Conservation (phyloP, 2,888 invertebrate species). For the Aphodius sticticus region DNA sequence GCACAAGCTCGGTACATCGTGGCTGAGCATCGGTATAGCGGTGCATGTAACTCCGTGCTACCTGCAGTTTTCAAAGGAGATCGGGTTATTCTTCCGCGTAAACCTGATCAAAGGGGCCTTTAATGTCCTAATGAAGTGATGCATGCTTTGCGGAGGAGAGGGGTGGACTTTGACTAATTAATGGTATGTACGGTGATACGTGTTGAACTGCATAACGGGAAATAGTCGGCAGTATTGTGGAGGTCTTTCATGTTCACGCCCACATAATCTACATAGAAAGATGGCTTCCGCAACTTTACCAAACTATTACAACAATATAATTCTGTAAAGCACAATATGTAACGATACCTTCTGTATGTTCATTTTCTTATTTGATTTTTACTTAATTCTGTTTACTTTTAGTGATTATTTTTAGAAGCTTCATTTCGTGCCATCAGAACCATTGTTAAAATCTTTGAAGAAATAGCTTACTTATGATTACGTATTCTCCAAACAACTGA, state of each 20-base stretch:
- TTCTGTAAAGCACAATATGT: too few species aligned
- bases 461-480: too few species aligned
- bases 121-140: slow-evolving; percentile 22
- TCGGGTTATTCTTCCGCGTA: slow-evolving; percentile 12
- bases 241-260: background rate
- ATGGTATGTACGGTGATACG: background rate
- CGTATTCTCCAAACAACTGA: too few species aligned
- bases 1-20: background rate
- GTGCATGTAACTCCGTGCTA: background rate
- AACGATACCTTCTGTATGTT: too few species aligned
- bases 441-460: too few species aligned
- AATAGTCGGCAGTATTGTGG: background rate
- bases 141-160: background rate
- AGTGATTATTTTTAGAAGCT: too few species aligned
- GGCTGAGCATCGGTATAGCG: background rate
- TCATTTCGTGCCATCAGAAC: too few species aligned
- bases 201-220: background rate
- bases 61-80: slow-evolving; percentile 18
- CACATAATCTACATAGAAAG: background rate
- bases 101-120: slow-evolving; percentile 26
- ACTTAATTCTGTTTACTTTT: too few species aligned
- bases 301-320: background rate
- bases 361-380: too few species aligned
- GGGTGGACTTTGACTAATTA: background rate
- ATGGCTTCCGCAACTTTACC: background rate